Evolutionary conservation across 2,797 vertebrate species (phyloP).

Genomic region (Onychomys leucogaster): DNA sequence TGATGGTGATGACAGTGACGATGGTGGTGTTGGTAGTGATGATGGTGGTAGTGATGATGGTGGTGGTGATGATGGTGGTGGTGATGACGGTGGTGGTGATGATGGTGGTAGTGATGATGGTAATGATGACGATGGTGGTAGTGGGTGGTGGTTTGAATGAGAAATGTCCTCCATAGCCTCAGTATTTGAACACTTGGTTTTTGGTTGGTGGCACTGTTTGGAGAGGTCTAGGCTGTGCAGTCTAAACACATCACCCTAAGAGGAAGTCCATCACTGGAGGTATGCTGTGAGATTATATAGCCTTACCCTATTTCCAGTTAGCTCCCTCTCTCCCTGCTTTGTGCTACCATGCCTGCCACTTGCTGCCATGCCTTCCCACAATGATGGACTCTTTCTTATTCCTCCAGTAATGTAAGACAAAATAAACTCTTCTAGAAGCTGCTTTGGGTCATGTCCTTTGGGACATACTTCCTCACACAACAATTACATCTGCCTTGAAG

Average conservation of each 20-base stretch:
- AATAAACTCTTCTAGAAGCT: not conserved
- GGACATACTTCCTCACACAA: not conserved
- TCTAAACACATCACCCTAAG: not conserved
- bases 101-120: too few relatives aligned
- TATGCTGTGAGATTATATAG: not conserved
- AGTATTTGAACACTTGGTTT: not conserved
- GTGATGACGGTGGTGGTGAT: not conserved
- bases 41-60: not conserved
- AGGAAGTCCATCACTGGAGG: not conserved
- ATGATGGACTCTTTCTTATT: not conserved
- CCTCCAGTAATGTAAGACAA: not conserved
- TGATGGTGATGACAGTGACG: too few relatives aligned
- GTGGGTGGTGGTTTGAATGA: not conserved
- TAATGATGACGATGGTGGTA: too few relatives aligned
- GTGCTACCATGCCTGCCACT: not conserved
- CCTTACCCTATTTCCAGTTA: not conserved
- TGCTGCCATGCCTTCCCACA: not conserved
- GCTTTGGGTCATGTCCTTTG: not conserved
- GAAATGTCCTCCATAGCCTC: not conserved
- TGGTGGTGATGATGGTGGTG: not conserved
- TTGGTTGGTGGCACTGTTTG: not conserved
- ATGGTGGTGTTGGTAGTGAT: too few relatives aligned
- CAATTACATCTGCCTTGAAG: not conserved
- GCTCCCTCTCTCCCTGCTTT: not conserved
- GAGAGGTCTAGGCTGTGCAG: not conserved